These are phyloP conservation scores for Lasiommata megera DNA, from an alignment of 2,888 invertebrate species.

Conservation along the genomic window DNA sequence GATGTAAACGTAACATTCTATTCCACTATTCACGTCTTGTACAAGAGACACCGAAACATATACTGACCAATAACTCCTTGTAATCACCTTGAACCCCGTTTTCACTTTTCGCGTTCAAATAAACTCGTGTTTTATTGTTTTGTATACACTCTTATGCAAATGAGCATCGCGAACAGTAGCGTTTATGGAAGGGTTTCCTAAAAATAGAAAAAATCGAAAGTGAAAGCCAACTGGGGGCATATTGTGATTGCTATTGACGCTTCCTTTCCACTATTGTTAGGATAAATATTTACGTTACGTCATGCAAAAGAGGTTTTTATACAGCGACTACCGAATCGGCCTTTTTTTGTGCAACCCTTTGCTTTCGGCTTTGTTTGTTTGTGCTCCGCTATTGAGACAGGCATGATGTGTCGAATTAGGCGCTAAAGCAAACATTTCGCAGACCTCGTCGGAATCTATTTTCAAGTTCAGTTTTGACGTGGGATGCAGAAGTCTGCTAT, in stretches of 20 bases:
- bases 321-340: constrained; percentile 66
- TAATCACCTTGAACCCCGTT: constrained; percentile 67
- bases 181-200: constrained; percentile 70
- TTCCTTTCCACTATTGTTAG: constrained; percentile 60
- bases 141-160: constrained; percentile 76
- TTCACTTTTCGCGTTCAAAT: constrained; percentile 76
- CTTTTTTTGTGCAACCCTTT: constrained; percentile 75
- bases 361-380: constrained; percentile 57
- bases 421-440: constrained; percentile 38
- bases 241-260: constrained; percentile 65
- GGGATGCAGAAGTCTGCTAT: too few species aligned
- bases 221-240: constrained; percentile 74
- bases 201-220: constrained; percentile 67
- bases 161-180: constrained; percentile 66
- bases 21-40: constrained; percentile 54
- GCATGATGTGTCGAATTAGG: constrained; percentile 48
- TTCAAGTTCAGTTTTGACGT: background rate
- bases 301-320: constrained; percentile 78
- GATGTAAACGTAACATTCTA: constrained; percentile 14
- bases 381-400: constrained; percentile 49
- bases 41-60: constrained; percentile 59
- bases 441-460: background rate
- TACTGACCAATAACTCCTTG: constrained; percentile 54
- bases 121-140: constrained; percentile 66
- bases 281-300: constrained; percentile 75